Conservation (phyloP, 2,797 vertebrate genomes). For the Intellagama lesueurii region DNA sequence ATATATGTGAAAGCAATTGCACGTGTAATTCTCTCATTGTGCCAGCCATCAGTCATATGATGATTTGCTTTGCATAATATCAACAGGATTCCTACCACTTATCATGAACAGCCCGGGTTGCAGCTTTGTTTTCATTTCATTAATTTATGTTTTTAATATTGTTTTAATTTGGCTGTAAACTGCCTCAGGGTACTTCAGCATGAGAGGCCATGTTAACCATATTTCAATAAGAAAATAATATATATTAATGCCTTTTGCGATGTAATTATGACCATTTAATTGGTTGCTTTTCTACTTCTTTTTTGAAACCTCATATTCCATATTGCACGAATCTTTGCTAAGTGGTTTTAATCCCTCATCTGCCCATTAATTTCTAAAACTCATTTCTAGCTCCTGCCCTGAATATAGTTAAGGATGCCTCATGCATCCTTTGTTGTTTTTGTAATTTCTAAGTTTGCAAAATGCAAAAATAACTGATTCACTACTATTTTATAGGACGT, state of each 20-base stretch:
- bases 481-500: too few species aligned
- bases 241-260: background rate
- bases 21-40: too few species aligned
- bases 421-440: too few species aligned
- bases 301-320: background rate
- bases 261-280: too few species aligned
- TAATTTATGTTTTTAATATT: background rate
- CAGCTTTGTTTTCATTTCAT: background rate
- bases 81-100: too few species aligned
- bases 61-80: too few species aligned
- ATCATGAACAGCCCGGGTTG: background rate
- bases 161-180: background rate
- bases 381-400: background rate
- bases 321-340: background rate
- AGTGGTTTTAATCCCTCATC: background rate
- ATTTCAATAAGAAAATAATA: background rate
- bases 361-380: background rate
- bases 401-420: background rate
- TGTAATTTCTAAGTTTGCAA: too few species aligned
- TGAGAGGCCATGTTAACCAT: background rate
- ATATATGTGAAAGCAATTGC: too few species aligned
- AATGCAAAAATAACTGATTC: too few species aligned
- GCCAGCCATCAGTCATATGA: too few species aligned
- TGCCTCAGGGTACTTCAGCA: background rate
- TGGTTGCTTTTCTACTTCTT: background rate